phyloP scores from a whole-genome alignment of 2,888 invertebrate genomes.

The Dendrolimus houi region DNA sequence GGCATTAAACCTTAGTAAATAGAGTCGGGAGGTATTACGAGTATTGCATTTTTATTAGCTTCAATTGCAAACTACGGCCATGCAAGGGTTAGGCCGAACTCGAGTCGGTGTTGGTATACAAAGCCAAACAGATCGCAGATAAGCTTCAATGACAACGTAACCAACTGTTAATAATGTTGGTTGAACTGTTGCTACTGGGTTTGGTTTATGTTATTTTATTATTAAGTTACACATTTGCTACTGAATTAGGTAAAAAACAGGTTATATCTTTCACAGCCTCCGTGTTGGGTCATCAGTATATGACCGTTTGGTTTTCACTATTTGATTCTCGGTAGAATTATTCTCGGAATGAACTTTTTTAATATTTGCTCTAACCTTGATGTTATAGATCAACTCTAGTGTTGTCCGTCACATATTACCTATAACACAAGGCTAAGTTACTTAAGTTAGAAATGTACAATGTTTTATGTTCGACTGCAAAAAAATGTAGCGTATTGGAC shows the following conservation, averaged over 20 bases:
- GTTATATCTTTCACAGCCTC: too few species aligned
- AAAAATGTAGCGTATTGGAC: too few species aligned
- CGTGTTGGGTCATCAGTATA: too few species aligned
- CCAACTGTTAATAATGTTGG: not conserved
- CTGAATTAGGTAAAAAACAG: not conserved
- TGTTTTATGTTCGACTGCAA: too few species aligned
- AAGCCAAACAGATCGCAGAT: not conserved
- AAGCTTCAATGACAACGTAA: not conserved
- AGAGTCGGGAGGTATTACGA: conserved; percentile 49
- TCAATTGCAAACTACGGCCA: conserved; percentile 35
- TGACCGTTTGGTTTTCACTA: too few species aligned
- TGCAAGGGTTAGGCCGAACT: conserved; percentile 16
- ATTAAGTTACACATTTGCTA: conserved; percentile 4
- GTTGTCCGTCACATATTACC: too few species aligned
- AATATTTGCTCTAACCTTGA: too few species aligned
- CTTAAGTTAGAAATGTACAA: too few species aligned
- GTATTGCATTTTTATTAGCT: conserved; percentile 61
- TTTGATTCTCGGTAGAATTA: too few species aligned
- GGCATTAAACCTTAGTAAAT: conserved; percentile 48
- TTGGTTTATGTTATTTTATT: not conserved
- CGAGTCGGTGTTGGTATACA: conserved; percentile 3
- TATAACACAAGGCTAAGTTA: too few species aligned
- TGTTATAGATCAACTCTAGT: too few species aligned
- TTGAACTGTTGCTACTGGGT: not conserved
- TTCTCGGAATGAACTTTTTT: too few species aligned